phyloP scores from a whole-genome alignment of 2,888 invertebrate genomes.

The Hyles lineata region DNA sequence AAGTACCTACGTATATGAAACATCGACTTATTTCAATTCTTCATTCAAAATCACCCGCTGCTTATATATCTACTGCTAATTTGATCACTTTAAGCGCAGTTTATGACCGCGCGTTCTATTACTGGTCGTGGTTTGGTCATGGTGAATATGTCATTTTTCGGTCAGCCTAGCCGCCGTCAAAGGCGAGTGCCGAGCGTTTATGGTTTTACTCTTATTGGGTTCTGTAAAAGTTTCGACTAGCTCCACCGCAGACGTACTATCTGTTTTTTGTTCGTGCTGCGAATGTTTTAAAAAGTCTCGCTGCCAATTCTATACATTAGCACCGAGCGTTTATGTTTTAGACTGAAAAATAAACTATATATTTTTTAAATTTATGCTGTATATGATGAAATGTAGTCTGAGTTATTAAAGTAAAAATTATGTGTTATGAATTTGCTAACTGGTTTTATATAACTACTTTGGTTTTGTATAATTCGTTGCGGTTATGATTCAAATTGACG shows the following conservation, averaged over 20 bases:
- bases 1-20: too few species aligned
- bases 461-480: too few species aligned
- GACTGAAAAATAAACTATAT: too few species aligned
- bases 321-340: background rate
- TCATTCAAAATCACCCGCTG: too few species aligned
- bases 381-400: too few species aligned
- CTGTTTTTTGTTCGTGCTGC: background rate
- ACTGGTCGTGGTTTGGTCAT: background rate
- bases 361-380: too few species aligned
- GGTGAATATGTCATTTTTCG: constrained; percentile 50
- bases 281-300: background rate
- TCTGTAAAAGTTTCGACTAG: background rate
- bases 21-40: too few species aligned
- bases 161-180: constrained; percentile 38
- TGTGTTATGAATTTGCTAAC: too few species aligned
- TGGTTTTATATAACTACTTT: too few species aligned
- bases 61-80: background rate
- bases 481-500: too few species aligned
- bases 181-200: constrained; percentile 36
- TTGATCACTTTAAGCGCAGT: background rate
- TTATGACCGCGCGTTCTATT: background rate
- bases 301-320: background rate
- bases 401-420: too few species aligned
- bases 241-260: constrained; percentile 8
- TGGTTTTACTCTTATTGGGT: constrained; percentile 47